Evolutionary conservation across 2,888 invertebrate genomes (phyloP).

Genomic region (Acleris cristana): DNA sequence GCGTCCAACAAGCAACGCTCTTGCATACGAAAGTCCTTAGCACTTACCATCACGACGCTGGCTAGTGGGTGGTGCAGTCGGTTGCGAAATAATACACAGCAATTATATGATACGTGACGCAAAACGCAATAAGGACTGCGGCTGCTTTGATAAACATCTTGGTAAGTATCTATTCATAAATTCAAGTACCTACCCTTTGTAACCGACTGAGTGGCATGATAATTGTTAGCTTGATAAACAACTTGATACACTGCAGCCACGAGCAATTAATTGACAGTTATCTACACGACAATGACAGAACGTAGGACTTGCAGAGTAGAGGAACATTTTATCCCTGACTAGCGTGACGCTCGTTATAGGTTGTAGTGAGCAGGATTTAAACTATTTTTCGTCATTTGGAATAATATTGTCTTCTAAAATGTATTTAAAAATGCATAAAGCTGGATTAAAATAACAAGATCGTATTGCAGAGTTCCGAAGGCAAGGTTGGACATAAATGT

Average conservation of each 20-base stretch:
- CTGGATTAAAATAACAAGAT: neutral
- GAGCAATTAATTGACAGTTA: constrained; percentile 50
- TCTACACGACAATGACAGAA: constrained; percentile 45
- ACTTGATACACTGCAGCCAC: constrained; percentile 49
- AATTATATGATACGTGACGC: constrained; percentile 61
- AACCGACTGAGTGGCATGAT: constrained; percentile 46
- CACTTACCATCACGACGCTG: constrained; percentile 46
- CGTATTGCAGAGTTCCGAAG: neutral
- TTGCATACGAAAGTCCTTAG: constrained; percentile 30
- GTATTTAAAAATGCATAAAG: neutral
- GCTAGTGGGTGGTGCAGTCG: constrained; percentile 53
- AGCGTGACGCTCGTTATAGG: neutral
- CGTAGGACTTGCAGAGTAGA: constrained; percentile 16
- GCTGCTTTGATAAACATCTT: constrained; percentile 40
- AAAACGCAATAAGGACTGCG: constrained; percentile 50
- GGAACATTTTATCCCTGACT: neutral
- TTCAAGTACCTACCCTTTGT: constrained; percentile 43
- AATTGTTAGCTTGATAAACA: constrained; percentile 43
- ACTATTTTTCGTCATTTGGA: constrained; percentile 1
- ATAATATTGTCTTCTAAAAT: neutral
- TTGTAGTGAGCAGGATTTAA: neutral
- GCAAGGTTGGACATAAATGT: constrained; percentile 41
- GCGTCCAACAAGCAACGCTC: constrained; percentile 10
- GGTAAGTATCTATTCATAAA: constrained; percentile 45
- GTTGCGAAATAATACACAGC: constrained; percentile 62